Evolutionary conservation across 2,797 vertebrate genomes (phyloP).

Genomic region (Scolopax rusticola): DNA sequence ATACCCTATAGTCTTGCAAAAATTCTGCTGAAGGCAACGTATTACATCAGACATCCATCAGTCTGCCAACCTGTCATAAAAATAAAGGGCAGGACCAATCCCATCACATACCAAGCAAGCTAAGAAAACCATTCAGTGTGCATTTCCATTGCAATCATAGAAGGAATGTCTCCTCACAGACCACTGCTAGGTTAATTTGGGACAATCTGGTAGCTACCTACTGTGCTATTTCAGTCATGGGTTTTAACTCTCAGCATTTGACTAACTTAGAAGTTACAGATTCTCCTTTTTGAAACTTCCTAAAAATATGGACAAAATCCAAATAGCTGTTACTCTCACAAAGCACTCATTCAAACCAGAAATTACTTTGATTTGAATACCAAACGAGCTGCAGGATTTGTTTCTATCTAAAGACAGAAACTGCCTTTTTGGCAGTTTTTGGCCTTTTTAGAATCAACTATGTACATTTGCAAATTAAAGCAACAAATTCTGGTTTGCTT

Average conservation of each 20-base stretch:
- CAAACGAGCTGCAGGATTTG: not conserved
- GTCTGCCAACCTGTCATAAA: not conserved
- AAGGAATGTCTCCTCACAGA: not conserved
- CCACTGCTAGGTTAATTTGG: not conserved
- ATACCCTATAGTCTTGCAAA: not conserved
- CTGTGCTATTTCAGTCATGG: not conserved
- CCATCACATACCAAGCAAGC: not conserved
- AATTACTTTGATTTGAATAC: not conserved
- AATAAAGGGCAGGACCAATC: not conserved
- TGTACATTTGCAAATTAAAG: not conserved
- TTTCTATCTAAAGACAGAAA: not conserved
- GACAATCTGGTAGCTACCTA: not conserved
- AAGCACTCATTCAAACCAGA: not conserved
- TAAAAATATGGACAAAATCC: not conserved
- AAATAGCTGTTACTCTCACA: not conserved
- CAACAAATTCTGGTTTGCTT: conserved; percentile 1
- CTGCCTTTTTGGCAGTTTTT: not conserved
- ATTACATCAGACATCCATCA: not conserved
- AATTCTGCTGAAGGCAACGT: not conserved
- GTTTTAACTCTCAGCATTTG: not conserved
- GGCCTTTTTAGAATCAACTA: not conserved
- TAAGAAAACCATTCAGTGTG: not conserved
- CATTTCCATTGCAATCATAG: not conserved
- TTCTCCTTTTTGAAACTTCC: not conserved
- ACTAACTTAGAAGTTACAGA: not conserved